Evolutionary conservation across 2,888 invertebrate species (phyloP).

Genomic region (Gnatocerus cornutus): DNA sequence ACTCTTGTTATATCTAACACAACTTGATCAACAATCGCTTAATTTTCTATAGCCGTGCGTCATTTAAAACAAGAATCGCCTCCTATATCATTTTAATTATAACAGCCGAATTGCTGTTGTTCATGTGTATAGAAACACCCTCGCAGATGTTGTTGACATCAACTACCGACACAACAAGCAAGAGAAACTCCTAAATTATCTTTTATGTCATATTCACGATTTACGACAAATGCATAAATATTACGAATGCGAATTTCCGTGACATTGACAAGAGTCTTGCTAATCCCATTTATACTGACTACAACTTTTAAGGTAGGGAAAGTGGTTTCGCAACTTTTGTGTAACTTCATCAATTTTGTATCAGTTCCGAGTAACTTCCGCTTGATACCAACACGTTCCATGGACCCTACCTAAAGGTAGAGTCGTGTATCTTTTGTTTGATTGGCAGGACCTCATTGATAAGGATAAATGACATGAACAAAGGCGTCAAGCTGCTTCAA

Average conservation of each 20-base stretch:
- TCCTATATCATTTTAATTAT: slow-evolving; percentile 33
- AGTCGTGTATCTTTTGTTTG: slow-evolving; percentile 9
- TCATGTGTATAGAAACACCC: slow-evolving; percentile 20
- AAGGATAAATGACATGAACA: slow-evolving; percentile 1
- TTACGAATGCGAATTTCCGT: slow-evolving; percentile 15
- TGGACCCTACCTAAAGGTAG: slow-evolving; percentile 7
- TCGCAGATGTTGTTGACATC: slow-evolving; percentile 42
- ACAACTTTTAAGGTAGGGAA: slow-evolving; percentile 25
- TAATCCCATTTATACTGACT: slow-evolving; percentile 4
- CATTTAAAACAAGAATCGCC: slow-evolving; percentile 22
- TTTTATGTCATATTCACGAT: slow-evolving; percentile 44
- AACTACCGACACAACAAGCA: slow-evolving; percentile 28
- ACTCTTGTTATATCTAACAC: neutral
- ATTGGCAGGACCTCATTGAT: slow-evolving; percentile 13
- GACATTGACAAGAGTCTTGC: slow-evolving; percentile 3
- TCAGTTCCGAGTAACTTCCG: slow-evolving; percentile 30
- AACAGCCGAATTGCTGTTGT: slow-evolving; percentile 25
- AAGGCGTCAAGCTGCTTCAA: too few relatives aligned
- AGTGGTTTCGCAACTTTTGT: slow-evolving; percentile 27
- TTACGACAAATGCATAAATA: slow-evolving; percentile 40
- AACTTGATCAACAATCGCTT: too few relatives aligned
- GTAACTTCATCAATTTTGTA: slow-evolving; percentile 30
- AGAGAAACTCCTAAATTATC: slow-evolving; percentile 44
- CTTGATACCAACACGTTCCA: slow-evolving; percentile 6
- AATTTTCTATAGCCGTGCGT: neutral